Evolutionary conservation across 2,797 vertebrate genomes (phyloP).

Genomic region (Typhlichthys subterraneus): DNA sequence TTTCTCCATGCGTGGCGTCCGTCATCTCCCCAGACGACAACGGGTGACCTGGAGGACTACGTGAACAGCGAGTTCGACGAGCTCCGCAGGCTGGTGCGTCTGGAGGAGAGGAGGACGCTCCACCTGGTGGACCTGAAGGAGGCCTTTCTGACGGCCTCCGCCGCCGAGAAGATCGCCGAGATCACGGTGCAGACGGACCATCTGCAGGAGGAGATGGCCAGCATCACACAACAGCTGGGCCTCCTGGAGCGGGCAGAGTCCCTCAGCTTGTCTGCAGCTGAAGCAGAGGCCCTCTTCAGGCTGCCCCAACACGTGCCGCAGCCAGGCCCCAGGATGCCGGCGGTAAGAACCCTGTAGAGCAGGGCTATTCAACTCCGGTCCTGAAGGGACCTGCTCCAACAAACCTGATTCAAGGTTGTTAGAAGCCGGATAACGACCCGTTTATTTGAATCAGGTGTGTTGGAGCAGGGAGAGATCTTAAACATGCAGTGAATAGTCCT

Average conservation of each 20-base stretch:
- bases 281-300: constrained; percentile 36
- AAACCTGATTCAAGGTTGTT: too few species aligned
- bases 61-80: constrained; percentile 84
- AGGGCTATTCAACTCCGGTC: too few species aligned
- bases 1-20: neutral
- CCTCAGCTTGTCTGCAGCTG: constrained; percentile 42
- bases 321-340: constrained; percentile 38
- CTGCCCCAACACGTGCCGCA: constrained; percentile 23
- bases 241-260: constrained; percentile 78
- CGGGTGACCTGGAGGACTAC: constrained; percentile 79
- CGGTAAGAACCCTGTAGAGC: constrained; percentile 31
- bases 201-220: constrained; percentile 86
- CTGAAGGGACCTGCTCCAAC: too few species aligned
- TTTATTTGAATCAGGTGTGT: too few species aligned
- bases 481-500: too few species aligned
- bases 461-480: too few species aligned
- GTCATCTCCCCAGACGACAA: constrained; percentile 70
- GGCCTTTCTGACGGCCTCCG: constrained; percentile 82
- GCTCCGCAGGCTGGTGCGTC: constrained; percentile 77
- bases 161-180: constrained; percentile 82
- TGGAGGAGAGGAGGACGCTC: constrained; percentile 81
- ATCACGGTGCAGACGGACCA: constrained; percentile 79
- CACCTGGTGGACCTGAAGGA: constrained; percentile 84
- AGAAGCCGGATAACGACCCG: too few species aligned
- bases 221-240: constrained; percentile 82